Conservation (phyloP, 2,888 invertebrate genomes). For the Chrysotoxum bicinctum region DNA sequence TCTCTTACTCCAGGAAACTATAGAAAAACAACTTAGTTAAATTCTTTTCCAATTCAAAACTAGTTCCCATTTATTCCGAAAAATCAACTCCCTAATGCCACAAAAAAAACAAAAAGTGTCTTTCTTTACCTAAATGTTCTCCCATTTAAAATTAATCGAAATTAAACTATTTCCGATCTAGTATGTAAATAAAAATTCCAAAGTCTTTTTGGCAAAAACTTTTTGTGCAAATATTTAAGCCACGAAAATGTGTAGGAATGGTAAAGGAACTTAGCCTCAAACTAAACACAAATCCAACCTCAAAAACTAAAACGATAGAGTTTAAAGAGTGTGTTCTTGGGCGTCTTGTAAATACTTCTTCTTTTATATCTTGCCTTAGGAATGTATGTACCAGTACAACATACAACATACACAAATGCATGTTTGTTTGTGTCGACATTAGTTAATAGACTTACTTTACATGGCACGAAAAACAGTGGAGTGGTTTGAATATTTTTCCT, state of each 20-base stretch:
- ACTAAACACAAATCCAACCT: constrained; percentile 47
- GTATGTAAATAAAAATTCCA: neutral
- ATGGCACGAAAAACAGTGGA: no score
- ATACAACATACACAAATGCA: no score
- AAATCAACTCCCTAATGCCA: neutral
- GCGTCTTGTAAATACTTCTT: neutral
- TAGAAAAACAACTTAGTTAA: neutral
- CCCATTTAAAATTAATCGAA: neutral
- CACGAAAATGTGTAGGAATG: neutral
- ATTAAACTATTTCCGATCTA: neutral
- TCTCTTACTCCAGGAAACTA: no score
- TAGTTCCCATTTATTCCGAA: neutral
- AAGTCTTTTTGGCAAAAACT: neutral
- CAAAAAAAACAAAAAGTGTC: neutral
- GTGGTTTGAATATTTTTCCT: no score
- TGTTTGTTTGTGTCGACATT: no score
- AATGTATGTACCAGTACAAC: neutral
- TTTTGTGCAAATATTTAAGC: neutral
- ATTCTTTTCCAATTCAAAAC: neutral
- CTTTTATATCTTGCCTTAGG: neutral
- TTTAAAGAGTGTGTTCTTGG: neutral
- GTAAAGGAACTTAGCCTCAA: constrained; percentile 30
- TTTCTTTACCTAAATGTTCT: neutral
- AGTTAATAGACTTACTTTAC: no score
- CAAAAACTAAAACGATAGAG: constrained; percentile 42